Evolutionary conservation across 2,113 vertebrate genomes (phyloP).

Genomic region (Hippoglossus stenolepis): DNA sequence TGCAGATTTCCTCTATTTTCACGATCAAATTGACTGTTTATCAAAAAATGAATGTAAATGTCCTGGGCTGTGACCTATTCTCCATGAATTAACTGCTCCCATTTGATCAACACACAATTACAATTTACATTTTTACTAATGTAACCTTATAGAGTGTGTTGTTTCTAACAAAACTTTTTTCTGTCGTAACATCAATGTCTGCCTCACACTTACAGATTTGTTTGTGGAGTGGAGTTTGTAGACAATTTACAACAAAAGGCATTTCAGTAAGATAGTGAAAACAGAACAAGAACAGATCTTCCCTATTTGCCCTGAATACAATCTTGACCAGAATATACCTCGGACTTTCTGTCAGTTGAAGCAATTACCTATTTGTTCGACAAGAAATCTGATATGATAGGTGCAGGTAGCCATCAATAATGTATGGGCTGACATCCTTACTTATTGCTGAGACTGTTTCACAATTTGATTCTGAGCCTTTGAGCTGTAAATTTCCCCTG

Average conservation of each 20-base stretch:
- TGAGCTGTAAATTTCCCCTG: not conserved
- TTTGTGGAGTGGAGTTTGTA: not conserved
- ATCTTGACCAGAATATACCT: not conserved
- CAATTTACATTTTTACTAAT: conserved; percentile 18
- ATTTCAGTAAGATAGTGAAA: not conserved
- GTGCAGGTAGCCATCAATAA: not conserved
- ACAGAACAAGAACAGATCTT: not conserved
- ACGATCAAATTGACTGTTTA: conserved; percentile 43
- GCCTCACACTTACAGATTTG: not conserved
- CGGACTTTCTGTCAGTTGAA: not conserved
- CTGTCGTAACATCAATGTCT: conserved; percentile 6
- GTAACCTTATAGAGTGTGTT: conserved; percentile 24
- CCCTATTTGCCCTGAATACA: not conserved
- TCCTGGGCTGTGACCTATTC: conserved; percentile 41
- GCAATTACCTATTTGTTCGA: not conserved
- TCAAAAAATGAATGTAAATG: conserved; percentile 57
- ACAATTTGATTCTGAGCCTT: too few relatives aligned
- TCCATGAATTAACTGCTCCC: conserved; percentile 20
- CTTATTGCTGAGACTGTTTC: not conserved
- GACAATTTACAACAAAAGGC: not conserved
- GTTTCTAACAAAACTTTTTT: conserved; percentile 30
- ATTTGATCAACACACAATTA: conserved; percentile 26
- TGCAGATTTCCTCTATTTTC: not conserved
- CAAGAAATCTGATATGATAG: conserved; percentile 4
- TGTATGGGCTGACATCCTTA: not conserved